Conservation (phyloP, 2,888 invertebrate genomes). For the Lithophane socia region DNA sequence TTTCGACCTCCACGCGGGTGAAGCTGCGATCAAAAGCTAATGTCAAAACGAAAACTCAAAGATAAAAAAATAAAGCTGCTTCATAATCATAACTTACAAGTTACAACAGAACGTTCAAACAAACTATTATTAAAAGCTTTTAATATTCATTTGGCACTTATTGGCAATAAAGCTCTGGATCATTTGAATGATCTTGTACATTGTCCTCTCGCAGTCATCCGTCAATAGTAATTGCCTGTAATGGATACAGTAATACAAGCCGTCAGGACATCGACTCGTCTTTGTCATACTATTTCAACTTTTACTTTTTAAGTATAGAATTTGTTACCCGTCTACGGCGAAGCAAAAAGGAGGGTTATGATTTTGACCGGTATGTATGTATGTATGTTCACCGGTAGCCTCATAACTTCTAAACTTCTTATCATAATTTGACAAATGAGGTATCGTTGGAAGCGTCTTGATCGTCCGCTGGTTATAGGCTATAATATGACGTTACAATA, state of each 20-base stretch:
- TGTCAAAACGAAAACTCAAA: no score
- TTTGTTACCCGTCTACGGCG: not conserved
- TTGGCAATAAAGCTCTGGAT: constrained; percentile 47
- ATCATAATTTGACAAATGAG: no score
- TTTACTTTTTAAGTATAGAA: constrained; percentile 6
- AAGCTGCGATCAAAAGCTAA: no score
- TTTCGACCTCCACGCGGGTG: no score
- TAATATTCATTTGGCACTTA: constrained; percentile 50
- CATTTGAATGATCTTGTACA: constrained; percentile 49
- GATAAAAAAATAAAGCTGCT: not conserved
- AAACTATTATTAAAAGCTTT: constrained; percentile 27
- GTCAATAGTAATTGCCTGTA: constrained; percentile 58
- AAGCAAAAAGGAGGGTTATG: no score
- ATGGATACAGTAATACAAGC: constrained; percentile 35
- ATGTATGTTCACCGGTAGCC: no score
- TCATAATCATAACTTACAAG: not conserved
- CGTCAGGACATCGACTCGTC: constrained; percentile 36
- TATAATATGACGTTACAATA: no score
- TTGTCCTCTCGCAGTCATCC: constrained; percentile 47
- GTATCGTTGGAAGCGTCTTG: no score
- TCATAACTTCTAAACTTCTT: no score
- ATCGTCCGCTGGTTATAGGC: no score
- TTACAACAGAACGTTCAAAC: constrained; percentile 21
- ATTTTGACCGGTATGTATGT: no score
- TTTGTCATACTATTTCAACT: constrained; percentile 13